Evolutionary conservation across 2,113 vertebrate species (phyloP).

Genomic region (Xenopus laevis): DNA sequence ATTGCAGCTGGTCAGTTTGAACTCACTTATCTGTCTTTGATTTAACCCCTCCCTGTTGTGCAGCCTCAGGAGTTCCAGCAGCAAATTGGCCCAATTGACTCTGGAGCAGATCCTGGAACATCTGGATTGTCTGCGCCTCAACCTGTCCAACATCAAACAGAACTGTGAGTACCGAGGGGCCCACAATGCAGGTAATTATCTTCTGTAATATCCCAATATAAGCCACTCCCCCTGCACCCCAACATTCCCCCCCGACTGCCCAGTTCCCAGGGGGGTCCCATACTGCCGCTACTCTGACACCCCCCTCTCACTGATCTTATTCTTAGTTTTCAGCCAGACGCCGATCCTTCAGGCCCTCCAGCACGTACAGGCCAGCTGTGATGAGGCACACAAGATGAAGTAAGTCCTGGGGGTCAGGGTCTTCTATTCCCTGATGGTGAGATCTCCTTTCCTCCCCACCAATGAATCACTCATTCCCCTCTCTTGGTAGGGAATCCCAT

Average conservation of each 20-base stretch:
- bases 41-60: neutral
- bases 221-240: too few species aligned
- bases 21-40: too few species aligned
- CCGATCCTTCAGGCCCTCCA: constrained; percentile 92
- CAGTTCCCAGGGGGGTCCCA: neutral
- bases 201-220: too few species aligned
- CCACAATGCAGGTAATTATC: neutral
- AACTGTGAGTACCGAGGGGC: constrained; percentile 61
- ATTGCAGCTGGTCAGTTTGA: too few species aligned
- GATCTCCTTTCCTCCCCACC: too few species aligned
- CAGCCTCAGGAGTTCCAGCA: constrained; percentile 91
- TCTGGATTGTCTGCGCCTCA: constrained; percentile 85
- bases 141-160: constrained; percentile 83
- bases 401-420: constrained; percentile 50
- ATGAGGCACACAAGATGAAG: constrained; percentile 95
- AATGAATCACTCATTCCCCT: too few species aligned
- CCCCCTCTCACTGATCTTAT: neutral
- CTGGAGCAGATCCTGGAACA: constrained; percentile 95
- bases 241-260: neutral
- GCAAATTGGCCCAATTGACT: constrained; percentile 92
- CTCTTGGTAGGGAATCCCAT: too few species aligned
- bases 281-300: neutral
- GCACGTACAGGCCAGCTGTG: constrained; percentile 94
- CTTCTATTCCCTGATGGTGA: too few species aligned
- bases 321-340: constrained; percentile 85